Conservation (phyloP, 2,113 vertebrate genomes). For the Gobius niger region DNA sequence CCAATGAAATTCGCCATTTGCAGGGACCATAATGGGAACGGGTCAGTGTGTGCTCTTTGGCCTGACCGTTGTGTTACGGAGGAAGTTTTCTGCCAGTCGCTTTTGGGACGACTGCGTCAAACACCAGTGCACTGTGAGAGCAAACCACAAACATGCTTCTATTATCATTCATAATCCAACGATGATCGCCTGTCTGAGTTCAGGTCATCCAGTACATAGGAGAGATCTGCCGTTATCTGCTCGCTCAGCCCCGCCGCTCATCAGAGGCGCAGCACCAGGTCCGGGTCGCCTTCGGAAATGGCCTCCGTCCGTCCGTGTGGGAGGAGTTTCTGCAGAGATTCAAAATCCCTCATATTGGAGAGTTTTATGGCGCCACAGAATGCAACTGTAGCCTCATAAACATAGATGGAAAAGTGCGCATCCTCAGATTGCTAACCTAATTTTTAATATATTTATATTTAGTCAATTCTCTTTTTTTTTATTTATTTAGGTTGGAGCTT, state of each 20-base stretch:
- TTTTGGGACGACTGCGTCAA: constrained; percentile 92
- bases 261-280: constrained; percentile 77
- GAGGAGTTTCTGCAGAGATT: constrained; percentile 85
- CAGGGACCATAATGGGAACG: constrained; percentile 89
- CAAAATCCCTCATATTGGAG: constrained; percentile 79
- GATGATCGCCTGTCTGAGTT: not conserved
- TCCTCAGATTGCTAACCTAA: not conserved
- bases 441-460: not conserved
- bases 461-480: not conserved
- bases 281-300: constrained; percentile 86
- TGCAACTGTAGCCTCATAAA: constrained; percentile 94
- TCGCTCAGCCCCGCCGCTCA: constrained; percentile 78
- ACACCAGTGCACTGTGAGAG: constrained; percentile 87
- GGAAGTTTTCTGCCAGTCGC: constrained; percentile 87
- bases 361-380: constrained; percentile 92
- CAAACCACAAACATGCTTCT: not conserved
- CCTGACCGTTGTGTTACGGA: constrained; percentile 84
- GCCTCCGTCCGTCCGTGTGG: constrained; percentile 85
- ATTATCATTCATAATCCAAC: not conserved
- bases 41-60: constrained; percentile 90
- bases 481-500: constrained; percentile 79
- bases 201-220: constrained; percentile 92
- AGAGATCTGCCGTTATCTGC: constrained; percentile 89
- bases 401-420: constrained; percentile 86
- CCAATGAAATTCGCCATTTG: not conserved